phyloP scores from a whole-genome alignment of 2,113 vertebrate species.

The Girardinichthys multiradiatus region DNA sequence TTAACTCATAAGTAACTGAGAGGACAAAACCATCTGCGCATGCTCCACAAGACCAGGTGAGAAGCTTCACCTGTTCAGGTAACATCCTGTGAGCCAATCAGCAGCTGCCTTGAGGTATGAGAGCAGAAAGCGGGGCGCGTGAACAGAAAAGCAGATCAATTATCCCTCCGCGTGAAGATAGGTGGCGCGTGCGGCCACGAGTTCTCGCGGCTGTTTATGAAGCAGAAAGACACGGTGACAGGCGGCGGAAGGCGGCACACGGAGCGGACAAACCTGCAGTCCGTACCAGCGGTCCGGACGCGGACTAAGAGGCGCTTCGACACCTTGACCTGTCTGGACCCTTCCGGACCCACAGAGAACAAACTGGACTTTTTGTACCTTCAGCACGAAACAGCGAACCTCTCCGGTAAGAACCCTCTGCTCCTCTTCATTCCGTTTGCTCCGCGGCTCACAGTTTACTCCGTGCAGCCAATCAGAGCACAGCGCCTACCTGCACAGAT shows the following conservation, averaged over 20 bases:
- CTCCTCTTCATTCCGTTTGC: neutral
- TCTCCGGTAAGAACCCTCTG: slow-evolving; percentile 18
- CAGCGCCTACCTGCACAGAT: slow-evolving; percentile 30
- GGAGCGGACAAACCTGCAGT: slow-evolving; percentile 84
- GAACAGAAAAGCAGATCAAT: slow-evolving; percentile 57
- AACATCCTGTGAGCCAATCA: slow-evolving; percentile 63
- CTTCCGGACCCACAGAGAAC: neutral
- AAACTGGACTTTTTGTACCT: slow-evolving; percentile 1
- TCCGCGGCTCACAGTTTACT: neutral
- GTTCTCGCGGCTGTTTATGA: slow-evolving; percentile 88
- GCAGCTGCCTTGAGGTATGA: neutral
- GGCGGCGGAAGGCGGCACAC: slow-evolving; percentile 85
- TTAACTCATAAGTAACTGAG: neutral
- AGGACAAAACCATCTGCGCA: neutral
- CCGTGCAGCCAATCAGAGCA: slow-evolving; percentile 55
- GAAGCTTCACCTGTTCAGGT: slow-evolving; percentile 64
- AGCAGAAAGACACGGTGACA: slow-evolving; percentile 82
- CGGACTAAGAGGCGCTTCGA: slow-evolving; percentile 87
- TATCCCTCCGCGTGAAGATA: slow-evolving; percentile 96
- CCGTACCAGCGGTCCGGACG: slow-evolving; percentile 83
- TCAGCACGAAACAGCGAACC: neutral
- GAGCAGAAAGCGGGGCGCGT: neutral
- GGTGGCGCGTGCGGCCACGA: slow-evolving; percentile 91
- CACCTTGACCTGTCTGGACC: neutral
- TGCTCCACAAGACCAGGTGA: neutral